A percentile compares a stretch with the other conserved stretches of the same genome.
These are phyloP conservation scores for Clarias fuscus DNA, from an alignment of 2,797 vertebrate genomes.

Conservation along the genomic window DNA sequence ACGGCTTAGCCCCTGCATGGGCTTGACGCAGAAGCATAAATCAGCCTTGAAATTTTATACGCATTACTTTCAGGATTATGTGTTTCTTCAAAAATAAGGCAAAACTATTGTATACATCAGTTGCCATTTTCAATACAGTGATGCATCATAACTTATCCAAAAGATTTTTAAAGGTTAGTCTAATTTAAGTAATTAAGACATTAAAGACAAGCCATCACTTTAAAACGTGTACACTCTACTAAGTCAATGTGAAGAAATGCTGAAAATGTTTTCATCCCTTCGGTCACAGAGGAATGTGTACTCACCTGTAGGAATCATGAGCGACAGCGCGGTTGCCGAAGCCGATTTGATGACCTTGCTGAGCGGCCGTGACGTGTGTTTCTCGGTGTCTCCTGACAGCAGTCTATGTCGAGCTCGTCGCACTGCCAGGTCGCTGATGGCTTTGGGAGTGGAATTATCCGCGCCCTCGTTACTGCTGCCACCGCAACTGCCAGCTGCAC, in stretches of 20 bases:
- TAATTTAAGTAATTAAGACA: neutral
- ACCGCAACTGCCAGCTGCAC: slow-evolving; percentile 76
- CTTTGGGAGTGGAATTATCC: slow-evolving; percentile 83
- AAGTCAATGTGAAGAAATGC: neutral
- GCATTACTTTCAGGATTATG: neutral
- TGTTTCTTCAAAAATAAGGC: neutral
- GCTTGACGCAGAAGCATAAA: too few species aligned
- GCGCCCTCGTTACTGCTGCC: slow-evolving; percentile 72
- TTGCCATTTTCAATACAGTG: neutral
- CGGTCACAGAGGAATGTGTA: neutral
- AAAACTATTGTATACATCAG: neutral
- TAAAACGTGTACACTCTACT: neutral
- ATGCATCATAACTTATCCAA: neutral
- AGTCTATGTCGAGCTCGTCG: slow-evolving; percentile 93
- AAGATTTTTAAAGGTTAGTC: neutral
- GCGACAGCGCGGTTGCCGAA: slow-evolving; percentile 91
- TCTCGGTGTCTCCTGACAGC: slow-evolving; percentile 90
- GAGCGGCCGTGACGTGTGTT: slow-evolving; percentile 82
- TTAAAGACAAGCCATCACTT: neutral
- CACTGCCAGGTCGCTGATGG: slow-evolving; percentile 93
- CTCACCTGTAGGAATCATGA: slow-evolving; percentile 94
- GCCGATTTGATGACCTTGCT: slow-evolving; percentile 99
- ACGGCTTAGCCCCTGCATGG: too few species aligned
- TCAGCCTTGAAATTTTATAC: neutral
- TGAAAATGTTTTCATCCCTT: neutral